These are phyloP conservation scores for Drosophila barbarae DNA, from an alignment of 2,888 invertebrate genomes.

Conservation along the genomic window DNA sequence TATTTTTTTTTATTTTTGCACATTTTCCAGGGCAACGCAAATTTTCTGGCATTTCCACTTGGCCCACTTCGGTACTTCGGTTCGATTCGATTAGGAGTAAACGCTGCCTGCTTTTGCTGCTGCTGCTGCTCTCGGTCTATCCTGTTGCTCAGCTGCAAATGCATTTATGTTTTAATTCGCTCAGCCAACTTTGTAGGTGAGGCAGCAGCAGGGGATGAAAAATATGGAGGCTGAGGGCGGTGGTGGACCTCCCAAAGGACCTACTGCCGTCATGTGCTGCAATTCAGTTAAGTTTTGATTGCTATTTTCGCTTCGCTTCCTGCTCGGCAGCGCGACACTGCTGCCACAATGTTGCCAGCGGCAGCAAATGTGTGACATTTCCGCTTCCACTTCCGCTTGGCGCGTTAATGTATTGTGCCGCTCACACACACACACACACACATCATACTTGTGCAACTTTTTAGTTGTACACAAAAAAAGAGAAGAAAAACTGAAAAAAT, in stretches of 20 bases:
- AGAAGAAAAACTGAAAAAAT: slow-evolving; percentile 4
- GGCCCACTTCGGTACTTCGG: slow-evolving; percentile 29
- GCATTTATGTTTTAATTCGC: slow-evolving; percentile 70
- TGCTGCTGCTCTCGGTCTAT: slow-evolving; percentile 3
- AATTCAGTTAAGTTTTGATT: slow-evolving; percentile 75
- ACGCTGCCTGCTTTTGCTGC: not conserved
- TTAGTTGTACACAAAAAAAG: slow-evolving; percentile 31
- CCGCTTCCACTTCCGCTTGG: slow-evolving; percentile 58
- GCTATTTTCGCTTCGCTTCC: slow-evolving; percentile 74
- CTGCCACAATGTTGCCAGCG: slow-evolving; percentile 62
- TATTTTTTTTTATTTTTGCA: slow-evolving; percentile 2
- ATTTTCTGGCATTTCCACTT: slow-evolving; percentile 39
- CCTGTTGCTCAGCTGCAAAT: slow-evolving; percentile 47
- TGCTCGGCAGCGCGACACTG: slow-evolving; percentile 37
- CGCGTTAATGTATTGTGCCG: slow-evolving; percentile 64
- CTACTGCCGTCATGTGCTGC: slow-evolving; percentile 55
- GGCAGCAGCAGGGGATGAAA: not conserved
- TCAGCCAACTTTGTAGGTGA: slow-evolving; percentile 45
- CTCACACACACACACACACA: slow-evolving; percentile 15
- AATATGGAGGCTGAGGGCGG: no score
- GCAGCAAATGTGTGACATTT: slow-evolving; percentile 72
- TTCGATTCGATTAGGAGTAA: slow-evolving; percentile 40
- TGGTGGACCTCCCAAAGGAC: not conserved
- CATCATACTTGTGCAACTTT: slow-evolving; percentile 24
- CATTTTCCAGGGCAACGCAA: slow-evolving; percentile 31